Conservation (phyloP, 2,888 invertebrate genomes). For the Shargacucullia verbasci region DNA sequence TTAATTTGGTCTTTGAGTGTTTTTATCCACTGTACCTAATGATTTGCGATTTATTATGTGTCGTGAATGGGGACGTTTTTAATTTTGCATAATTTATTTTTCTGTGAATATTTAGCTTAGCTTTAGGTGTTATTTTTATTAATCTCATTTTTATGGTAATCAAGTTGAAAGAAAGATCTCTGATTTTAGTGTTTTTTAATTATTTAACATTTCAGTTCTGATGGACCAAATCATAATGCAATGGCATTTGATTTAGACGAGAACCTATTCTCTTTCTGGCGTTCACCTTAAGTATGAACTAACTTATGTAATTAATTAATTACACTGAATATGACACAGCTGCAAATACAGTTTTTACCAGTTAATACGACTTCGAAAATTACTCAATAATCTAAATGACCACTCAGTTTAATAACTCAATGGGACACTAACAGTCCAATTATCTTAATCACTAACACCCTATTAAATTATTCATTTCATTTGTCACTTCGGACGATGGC, state of each 20-base stretch:
- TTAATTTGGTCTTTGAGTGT: slow-evolving; percentile 67
- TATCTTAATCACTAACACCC: slow-evolving; percentile 66
- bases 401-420: slow-evolving; percentile 52
- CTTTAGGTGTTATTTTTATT: not conserved
- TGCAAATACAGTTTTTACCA: slow-evolving; percentile 7
- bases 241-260: no score
- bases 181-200: no score
- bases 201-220: no score
- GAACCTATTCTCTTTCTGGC: no score
- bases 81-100: slow-evolving; percentile 20
- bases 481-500: slow-evolving; percentile 76
- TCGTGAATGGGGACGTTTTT: slow-evolving; percentile 14
- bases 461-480: slow-evolving; percentile 79
- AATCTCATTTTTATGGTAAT: not conserved
- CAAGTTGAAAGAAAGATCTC: no score
- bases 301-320: not conserved
- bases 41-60: slow-evolving; percentile 44
- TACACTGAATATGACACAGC: not conserved
- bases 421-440: slow-evolving; percentile 61
- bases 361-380: slow-evolving; percentile 17
- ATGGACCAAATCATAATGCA: no score
- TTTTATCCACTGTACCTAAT: slow-evolving; percentile 54
- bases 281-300: no score
- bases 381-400: slow-evolving; percentile 44
- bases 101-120: not conserved